These are phyloP conservation scores for Mormyrus hasselquistii DNA, from an alignment of 2,797 vertebrate species.

Conservation along the genomic window DNA sequence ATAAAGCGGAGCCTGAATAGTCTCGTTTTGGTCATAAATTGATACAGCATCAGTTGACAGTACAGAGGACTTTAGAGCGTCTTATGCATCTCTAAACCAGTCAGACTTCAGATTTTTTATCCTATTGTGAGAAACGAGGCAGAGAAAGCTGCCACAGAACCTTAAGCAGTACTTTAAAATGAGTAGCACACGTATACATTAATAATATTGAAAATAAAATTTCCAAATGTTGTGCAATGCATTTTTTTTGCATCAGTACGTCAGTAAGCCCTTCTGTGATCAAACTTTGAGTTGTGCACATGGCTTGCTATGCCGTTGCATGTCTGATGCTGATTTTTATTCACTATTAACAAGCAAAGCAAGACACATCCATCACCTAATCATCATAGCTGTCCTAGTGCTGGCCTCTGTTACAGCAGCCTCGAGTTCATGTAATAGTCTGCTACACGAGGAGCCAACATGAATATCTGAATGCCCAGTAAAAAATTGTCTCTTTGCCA, in stretches of 20 bases:
- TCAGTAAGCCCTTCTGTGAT: slow-evolving; percentile 15
- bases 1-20: neutral
- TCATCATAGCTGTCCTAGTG: slow-evolving; percentile 38
- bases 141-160: neutral
- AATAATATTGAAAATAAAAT: neutral
- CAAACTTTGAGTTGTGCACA: slow-evolving; percentile 2
- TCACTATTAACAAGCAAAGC: slow-evolving; percentile 36
- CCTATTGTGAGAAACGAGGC: neutral
- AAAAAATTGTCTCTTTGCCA: neutral
- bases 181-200: neutral
- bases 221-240: slow-evolving; percentile 1
- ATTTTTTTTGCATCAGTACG: neutral
- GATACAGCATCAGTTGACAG: neutral
- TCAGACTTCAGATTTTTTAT: neutral
- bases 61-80: neutral
- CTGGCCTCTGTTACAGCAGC: slow-evolving; percentile 22
- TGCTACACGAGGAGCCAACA: slow-evolving; percentile 4
- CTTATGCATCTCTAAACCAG: neutral
- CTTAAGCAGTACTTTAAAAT: neutral
- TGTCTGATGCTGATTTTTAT: slow-evolving; percentile 35
- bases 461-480: slow-evolving; percentile 13
- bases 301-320: slow-evolving; percentile 2
- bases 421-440: slow-evolving; percentile 33
- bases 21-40: neutral
- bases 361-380: slow-evolving; percentile 38